These are phyloP conservation scores for Siniperca scherzeri DNA, from an alignment of 2,797 vertebrate species.

Conservation along the genomic window DNA sequence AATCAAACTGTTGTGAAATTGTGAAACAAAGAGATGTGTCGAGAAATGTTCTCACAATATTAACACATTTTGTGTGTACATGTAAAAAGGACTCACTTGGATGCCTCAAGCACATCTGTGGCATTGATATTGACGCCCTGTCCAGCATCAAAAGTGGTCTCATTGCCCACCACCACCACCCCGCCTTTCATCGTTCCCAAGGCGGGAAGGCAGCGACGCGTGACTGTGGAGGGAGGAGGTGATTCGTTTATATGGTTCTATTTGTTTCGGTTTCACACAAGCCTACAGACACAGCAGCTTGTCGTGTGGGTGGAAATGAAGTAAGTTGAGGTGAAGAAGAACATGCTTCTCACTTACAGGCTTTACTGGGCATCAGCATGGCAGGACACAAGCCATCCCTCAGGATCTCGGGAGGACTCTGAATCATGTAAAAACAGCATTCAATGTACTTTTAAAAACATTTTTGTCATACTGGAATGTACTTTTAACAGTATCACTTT, in stretches of 20 bases:
- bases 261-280: slow-evolving; percentile 10
- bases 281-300: background rate
- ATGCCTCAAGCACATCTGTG: slow-evolving; percentile 91
- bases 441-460: background rate
- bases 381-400: slow-evolving; percentile 88
- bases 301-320: background rate
- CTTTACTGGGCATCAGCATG: slow-evolving; percentile 91
- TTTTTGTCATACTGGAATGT: background rate
- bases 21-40: background rate
- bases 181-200: slow-evolving; percentile 86
- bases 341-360: slow-evolving; percentile 84
- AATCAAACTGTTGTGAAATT: background rate
- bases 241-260: background rate
- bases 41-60: background rate
- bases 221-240: slow-evolving; percentile 85
- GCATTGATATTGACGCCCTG: slow-evolving; percentile 80
- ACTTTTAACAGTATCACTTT: background rate
- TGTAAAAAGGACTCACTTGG: slow-evolving; percentile 85
- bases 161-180: slow-evolving; percentile 89
- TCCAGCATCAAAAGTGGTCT: slow-evolving; percentile 84
- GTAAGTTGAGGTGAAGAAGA: background rate
- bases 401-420: slow-evolving; percentile 86
- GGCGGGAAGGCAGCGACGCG: slow-evolving; percentile 91
- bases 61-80: background rate
- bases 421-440: slow-evolving; percentile 32